These are phyloP conservation scores for Lampropteryx suffumata DNA, from an alignment of 2,888 invertebrate species.

Conservation along the genomic window DNA sequence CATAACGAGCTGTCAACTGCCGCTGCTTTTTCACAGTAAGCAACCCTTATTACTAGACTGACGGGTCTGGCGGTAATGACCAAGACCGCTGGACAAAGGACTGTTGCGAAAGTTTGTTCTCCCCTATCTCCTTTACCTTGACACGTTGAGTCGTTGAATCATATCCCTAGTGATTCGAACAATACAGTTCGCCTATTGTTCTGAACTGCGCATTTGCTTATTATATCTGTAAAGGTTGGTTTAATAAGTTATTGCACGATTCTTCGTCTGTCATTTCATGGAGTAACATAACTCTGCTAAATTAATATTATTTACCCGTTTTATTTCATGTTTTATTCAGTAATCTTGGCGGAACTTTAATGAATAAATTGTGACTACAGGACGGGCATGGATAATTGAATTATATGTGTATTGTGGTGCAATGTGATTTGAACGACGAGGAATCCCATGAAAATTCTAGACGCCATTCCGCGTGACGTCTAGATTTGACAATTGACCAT, in stretches of 20 bases:
- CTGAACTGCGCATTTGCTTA: constrained; percentile 12
- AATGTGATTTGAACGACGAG: too few relatives aligned
- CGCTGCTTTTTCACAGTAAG: background rate
- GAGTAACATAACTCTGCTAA: too few relatives aligned
- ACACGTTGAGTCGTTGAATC: constrained; percentile 46
- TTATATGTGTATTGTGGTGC: too few relatives aligned
- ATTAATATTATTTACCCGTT: too few relatives aligned
- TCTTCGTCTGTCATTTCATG: too few relatives aligned
- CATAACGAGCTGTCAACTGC: background rate
- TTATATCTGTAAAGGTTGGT: background rate
- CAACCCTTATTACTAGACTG: background rate
- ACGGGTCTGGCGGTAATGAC: background rate
- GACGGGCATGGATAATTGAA: too few relatives aligned
- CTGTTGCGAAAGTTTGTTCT: constrained; percentile 52
- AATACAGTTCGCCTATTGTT: constrained; percentile 15
- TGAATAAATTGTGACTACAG: too few relatives aligned
- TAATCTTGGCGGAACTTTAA: too few relatives aligned
- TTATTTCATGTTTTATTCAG: too few relatives aligned
- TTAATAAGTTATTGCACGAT: background rate
- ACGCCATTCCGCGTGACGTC: too few relatives aligned
- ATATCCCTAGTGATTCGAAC: constrained; percentile 33
- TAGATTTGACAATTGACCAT: too few relatives aligned
- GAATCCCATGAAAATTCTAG: too few relatives aligned
- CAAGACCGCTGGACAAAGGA: constrained; percentile 39
- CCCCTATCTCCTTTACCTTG: constrained; percentile 49